A percentile compares a stretch with the other conserved stretches of the same genome.
These are phyloP conservation scores for Tachina fera DNA, from an alignment of 2,888 invertebrate species.

Conservation along the genomic window DNA sequence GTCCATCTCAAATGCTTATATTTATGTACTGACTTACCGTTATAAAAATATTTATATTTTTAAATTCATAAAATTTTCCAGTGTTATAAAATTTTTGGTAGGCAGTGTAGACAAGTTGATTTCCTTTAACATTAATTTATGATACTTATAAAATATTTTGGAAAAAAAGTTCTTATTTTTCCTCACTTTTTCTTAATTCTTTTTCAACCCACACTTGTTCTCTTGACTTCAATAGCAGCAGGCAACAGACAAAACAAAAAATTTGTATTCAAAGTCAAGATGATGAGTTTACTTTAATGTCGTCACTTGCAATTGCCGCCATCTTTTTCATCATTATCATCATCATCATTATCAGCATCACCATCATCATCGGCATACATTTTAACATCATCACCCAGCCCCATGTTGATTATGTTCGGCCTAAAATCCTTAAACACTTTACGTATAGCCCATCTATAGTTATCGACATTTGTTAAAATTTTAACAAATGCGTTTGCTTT, in stretches of 20 bases:
- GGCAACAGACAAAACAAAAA: slow-evolving; percentile 28
- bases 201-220: slow-evolving; percentile 68
- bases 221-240: slow-evolving; percentile 60
- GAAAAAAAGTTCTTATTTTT: slow-evolving; percentile 31
- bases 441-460: slow-evolving; percentile 32
- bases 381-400: slow-evolving; percentile 41
- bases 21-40: neutral
- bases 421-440: slow-evolving; percentile 61
- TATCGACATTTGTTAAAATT: slow-evolving; percentile 59
- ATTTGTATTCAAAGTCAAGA: slow-evolving; percentile 40
- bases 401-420: slow-evolving; percentile 49
- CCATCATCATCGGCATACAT: slow-evolving; percentile 14
- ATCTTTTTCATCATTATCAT: slow-evolving; percentile 56
- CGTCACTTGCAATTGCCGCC: slow-evolving; percentile 68
- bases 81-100: slow-evolving; percentile 55
- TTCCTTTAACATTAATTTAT: slow-evolving; percentile 66
- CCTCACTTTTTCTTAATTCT: slow-evolving; percentile 35
- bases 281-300: slow-evolving; percentile 69
- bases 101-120: slow-evolving; percentile 68
- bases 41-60: neutral
- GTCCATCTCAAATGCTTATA: neutral
- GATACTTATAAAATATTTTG: slow-evolving; percentile 42
- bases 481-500: slow-evolving; percentile 66
- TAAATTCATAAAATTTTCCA: slow-evolving; percentile 3
- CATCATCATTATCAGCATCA: slow-evolving; percentile 8